phyloP scores from a whole-genome alignment of 2,888 invertebrate species.

The Conistra vaccinii region DNA sequence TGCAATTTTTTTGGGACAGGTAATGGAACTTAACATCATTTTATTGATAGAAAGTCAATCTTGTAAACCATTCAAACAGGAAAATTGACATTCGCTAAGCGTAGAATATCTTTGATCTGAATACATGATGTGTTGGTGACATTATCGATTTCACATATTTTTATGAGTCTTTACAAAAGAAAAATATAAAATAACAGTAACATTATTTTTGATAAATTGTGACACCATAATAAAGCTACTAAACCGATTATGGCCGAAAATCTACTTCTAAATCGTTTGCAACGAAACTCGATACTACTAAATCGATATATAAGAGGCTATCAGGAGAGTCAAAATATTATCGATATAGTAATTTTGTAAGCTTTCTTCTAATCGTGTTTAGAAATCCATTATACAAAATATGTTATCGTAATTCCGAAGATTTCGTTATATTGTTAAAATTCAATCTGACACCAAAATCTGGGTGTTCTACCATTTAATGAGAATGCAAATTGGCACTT shows the following conservation, averaged over 20 bases:
- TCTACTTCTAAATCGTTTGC: conserved; percentile 15
- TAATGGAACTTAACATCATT: not conserved
- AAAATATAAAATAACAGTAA: not conserved
- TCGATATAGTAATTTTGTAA: conserved; percentile 24
- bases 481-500: conserved; percentile 69
- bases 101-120: not conserved
- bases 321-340: conserved; percentile 20
- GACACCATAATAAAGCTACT: conserved; percentile 19
- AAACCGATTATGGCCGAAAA: conserved; percentile 27
- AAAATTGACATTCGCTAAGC: not conserved
- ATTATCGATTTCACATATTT: not conserved
- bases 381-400: conserved; percentile 53
- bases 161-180: not conserved
- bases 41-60: conserved; percentile 30
- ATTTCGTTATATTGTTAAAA: conserved; percentile 51
- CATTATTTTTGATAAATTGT: conserved; percentile 15
- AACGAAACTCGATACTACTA: conserved; percentile 42
- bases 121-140: not conserved
- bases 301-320: conserved; percentile 19
- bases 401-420: conserved; percentile 22
- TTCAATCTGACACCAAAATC: conserved; percentile 41
- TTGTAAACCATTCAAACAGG: not conserved
- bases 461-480: conserved; percentile 67
- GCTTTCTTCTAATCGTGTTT: conserved; percentile 38
- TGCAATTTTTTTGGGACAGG: conserved; percentile 2